Conservation (phyloP, 2,888 invertebrate genomes). For the Brenthis hecate region DNA sequence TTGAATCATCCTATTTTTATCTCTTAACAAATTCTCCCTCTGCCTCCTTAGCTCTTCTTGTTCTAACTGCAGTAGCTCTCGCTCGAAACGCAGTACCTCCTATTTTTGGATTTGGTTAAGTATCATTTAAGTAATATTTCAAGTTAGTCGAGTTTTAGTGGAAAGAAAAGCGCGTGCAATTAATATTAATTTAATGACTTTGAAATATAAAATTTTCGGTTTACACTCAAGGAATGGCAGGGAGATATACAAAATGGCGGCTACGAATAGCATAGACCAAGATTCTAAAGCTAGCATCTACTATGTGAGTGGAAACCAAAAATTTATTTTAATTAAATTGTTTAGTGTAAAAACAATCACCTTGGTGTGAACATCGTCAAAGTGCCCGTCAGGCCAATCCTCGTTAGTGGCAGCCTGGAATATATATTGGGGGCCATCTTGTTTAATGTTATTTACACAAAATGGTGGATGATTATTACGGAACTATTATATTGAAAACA, state of each 20-base stretch:
- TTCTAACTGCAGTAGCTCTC: constrained; percentile 89
- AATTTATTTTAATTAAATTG: constrained; percentile 31
- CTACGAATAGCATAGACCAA: not conserved
- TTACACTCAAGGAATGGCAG: constrained; percentile 24
- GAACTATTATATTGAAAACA: constrained; percentile 34
- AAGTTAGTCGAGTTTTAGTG: constrained; percentile 30
- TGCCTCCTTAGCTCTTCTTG: constrained; percentile 90
- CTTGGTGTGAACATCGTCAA: constrained; percentile 77
- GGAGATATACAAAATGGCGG: constrained; percentile 10
- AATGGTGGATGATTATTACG: constrained; percentile 51
- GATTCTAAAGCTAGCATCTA: constrained; percentile 12
- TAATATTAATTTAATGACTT: constrained; percentile 24
- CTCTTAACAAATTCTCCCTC: constrained; percentile 86
- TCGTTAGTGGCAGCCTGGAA: constrained; percentile 74
- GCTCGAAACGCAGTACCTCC: constrained; percentile 90
- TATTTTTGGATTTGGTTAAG: constrained; percentile 49
- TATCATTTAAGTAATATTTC: constrained; percentile 17
- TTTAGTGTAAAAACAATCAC: constrained; percentile 62
- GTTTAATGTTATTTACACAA: constrained; percentile 74
- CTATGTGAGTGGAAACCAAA: constrained; percentile 36
- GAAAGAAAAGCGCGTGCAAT: constrained; percentile 47
- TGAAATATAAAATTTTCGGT: constrained; percentile 39
- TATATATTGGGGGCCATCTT: constrained; percentile 65
- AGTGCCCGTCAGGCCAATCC: constrained; percentile 73
- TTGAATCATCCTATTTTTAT: constrained; percentile 83